phyloP scores from a whole-genome alignment of 2,113 vertebrate genomes.

The Poeciliopsis retropinna region DNA sequence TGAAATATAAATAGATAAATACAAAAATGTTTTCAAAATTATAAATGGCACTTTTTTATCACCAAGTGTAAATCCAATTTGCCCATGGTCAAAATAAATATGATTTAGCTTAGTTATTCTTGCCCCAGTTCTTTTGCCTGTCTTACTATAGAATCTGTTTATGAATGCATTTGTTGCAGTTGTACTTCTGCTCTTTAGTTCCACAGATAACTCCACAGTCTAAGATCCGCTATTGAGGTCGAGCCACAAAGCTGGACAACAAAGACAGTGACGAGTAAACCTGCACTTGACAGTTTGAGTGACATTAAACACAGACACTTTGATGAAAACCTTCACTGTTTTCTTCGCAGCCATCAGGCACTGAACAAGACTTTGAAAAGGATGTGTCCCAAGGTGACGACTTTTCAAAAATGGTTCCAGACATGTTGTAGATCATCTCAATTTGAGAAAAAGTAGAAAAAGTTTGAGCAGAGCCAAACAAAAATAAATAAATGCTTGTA shows the following conservation, averaged over 20 bases:
- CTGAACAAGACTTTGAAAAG: background rate
- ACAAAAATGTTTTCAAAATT: background rate
- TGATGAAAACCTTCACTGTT: background rate
- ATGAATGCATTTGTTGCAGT: background rate
- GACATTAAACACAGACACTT: background rate
- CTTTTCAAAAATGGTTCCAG: background rate
- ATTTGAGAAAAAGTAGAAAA: background rate
- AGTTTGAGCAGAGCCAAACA: background rate
- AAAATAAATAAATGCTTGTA: background rate
- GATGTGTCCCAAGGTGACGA: background rate
- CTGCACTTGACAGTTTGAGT: background rate
- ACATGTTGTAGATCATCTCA: slow-evolving; percentile 2
- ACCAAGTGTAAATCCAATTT: background rate
- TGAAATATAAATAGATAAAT: too few relatives aligned
- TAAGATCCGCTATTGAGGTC: background rate
- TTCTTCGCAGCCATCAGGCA: slow-evolving; percentile 1
- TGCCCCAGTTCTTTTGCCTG: background rate
- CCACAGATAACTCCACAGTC: background rate
- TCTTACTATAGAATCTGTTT: background rate
- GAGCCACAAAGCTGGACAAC: too few relatives aligned
- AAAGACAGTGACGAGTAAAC: background rate
- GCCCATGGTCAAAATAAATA: too few relatives aligned
- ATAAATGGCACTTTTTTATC: too few relatives aligned
- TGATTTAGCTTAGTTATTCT: too few relatives aligned
- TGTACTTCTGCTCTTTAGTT: background rate